A percentile compares a stretch with the other conserved stretches of the same genome.
phyloP scores from a whole-genome alignment of 92 coral and sea anemone species.

The Plumapathes pennacea region DNA sequence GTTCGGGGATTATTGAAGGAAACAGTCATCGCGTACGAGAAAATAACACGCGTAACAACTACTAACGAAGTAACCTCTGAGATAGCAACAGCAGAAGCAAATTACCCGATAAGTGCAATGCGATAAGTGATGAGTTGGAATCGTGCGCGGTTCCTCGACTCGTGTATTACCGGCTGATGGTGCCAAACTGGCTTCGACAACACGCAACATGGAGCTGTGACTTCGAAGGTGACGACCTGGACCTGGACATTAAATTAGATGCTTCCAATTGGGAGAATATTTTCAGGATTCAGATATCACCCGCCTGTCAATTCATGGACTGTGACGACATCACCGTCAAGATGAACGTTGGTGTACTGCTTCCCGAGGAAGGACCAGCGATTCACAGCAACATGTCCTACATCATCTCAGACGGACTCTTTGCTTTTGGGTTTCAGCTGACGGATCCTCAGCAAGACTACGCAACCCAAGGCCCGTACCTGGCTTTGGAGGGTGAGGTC shows the following conservation, averaged over 20 bases:
- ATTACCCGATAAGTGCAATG: no score
- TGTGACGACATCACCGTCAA: conserved; percentile 52
- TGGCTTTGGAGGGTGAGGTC: conserved; percentile 35
- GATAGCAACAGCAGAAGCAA: no score
- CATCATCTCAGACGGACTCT: conserved; percentile 55
- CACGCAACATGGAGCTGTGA: conserved; percentile 9
- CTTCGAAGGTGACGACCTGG: conserved; percentile 13
- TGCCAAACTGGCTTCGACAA: conserved; percentile 48
- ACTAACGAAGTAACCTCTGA: no score
- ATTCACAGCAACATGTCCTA: conserved; percentile 50
- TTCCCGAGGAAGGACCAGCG: conserved; percentile 43
- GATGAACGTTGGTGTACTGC: conserved; percentile 45
- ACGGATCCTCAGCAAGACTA: conserved; percentile 57
- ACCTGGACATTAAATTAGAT: conserved; percentile 26
- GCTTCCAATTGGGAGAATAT: conserved; percentile 46
- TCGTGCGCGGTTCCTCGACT: no score
- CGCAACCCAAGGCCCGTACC: conserved; percentile 39
- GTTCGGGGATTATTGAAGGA: no score
- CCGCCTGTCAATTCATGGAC: not conserved
- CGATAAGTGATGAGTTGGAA: no score
- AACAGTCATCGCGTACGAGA: no score
- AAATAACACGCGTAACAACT: no score
- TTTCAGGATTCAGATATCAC: conserved; percentile 34
- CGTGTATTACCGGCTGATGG: conserved; percentile 65
- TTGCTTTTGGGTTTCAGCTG: conserved; percentile 48